These are phyloP conservation scores for Drosophila aff. DNA, from an alignment of 1,140 invertebrate species.

Conservation along the genomic window DNA sequence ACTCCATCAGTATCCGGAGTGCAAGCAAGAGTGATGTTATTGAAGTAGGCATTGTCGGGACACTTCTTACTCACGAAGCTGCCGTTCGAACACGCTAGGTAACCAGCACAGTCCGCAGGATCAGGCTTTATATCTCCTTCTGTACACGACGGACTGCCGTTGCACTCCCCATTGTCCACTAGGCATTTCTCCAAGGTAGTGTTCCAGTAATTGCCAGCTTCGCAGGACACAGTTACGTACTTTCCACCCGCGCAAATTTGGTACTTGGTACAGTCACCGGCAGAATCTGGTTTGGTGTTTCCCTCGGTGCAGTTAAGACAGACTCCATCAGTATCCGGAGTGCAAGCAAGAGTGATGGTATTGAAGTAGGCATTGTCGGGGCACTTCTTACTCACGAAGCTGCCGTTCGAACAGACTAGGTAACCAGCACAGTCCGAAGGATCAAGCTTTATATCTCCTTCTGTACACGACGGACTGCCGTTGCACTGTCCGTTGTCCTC, in stretches of 20 bases:
- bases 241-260: constrained; percentile 24
- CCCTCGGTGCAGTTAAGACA: constrained; percentile 40
- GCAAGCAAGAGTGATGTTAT: neutral
- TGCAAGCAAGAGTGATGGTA: neutral
- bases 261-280: constrained; percentile 40
- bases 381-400: constrained; percentile 5
- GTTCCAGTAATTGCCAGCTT: too few species aligned
- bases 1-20: constrained; percentile 7
- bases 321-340: constrained; percentile 6
- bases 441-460: neutral
- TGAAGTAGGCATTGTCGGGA: neutral
- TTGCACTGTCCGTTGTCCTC: constrained; percentile 25
- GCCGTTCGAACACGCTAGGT: constrained; percentile 13
- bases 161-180: constrained; percentile 54
- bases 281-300: neutral
- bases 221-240: too few species aligned
- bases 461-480: constrained; percentile 11
- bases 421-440: constrained; percentile 28
- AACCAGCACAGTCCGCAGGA: constrained; percentile 27
- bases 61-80: constrained; percentile 4
- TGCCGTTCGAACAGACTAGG: constrained; percentile 12
- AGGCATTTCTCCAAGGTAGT: too few species aligned
- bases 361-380: neutral
- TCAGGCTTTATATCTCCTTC: neutral
- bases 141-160: constrained; percentile 11